Evolutionary conservation across 2,113 vertebrate species (phyloP), one percentile per base, ranked within the genome.

Genomic region (Pelecanoides urinatrix): DNA sequence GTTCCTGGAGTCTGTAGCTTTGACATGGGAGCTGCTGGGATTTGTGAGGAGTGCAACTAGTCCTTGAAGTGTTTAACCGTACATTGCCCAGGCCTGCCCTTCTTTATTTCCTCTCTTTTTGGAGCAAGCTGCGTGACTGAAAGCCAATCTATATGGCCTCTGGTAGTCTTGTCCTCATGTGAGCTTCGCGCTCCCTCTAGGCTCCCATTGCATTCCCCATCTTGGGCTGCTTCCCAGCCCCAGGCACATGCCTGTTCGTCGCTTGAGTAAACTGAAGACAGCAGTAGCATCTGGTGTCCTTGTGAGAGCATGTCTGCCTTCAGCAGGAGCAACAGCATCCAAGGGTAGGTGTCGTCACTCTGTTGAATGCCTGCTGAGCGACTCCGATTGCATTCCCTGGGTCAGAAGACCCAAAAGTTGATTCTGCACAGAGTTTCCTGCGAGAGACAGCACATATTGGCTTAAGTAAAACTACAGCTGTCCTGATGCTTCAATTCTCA

Each of bases 231-330:
- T 88, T 94, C 87, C 88, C 88, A 49, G 83, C 79, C 56, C 55
- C 50, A 88, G 92, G 77, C 96, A 78, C 53, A 14, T 50, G 83
- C 56, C 86, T 77, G 65, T 77, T 92, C 14, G 1, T 86, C 32
- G 11, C 82, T 91, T 53, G 82, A 82, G 84, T 49, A 82, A 94
- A 52, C 86, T 79, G 82, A 85, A 95, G 94, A 81, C 88, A 95
- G 79, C 79, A 44, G 56, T 19, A 95, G 91, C 94, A 94, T 93
- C 90, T 88, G 92, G 53, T 93, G 92, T 91, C 94, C 88, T 92
- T 86, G 63, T 92, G 86, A 72, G 94, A 96, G 68, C 38, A 3
- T 96, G 89, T 96, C 74, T 94, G 87, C 76, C 72, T 95, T 96
- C 79, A 91, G 70, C 93, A 93, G 92, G 88, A 88, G 86, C 90